phyloP scores from a whole-genome alignment of 64 coral and sea anemone genomes.

The Anthopleura sola region DNA sequence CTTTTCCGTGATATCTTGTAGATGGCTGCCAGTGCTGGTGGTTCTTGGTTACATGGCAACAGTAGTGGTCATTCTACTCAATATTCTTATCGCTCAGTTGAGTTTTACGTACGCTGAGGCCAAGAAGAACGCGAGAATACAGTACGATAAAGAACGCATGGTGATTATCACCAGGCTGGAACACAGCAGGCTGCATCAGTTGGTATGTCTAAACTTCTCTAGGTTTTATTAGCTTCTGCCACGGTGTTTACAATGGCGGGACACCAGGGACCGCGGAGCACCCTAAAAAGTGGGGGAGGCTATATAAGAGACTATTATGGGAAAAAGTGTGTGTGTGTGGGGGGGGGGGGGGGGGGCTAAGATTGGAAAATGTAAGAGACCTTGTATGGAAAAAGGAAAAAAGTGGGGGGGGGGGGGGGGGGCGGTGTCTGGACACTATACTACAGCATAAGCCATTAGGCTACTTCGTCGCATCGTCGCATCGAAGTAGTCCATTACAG shows the following conservation, averaged over 20 bases:
- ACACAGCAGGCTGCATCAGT: constrained; percentile 46
- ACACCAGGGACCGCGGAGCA: too few species aligned
- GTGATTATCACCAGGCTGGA: constrained; percentile 63
- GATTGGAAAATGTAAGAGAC: too few species aligned
- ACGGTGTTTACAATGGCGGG: neutral
- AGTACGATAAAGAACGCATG: constrained; percentile 68
- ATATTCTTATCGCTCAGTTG: constrained; percentile 61
- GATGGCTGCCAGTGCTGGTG: constrained; percentile 51
- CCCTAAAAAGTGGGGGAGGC: too few species aligned
- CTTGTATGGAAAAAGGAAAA: too few species aligned
- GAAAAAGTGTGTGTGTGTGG: too few species aligned
- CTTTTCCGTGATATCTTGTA: neutral
- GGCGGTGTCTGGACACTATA: too few species aligned
- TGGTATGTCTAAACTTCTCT: constrained; percentile 23
- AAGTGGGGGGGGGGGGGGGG: too few species aligned
- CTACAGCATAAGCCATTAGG: too few species aligned
- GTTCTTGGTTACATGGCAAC: constrained; percentile 48
- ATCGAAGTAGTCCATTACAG: too few species aligned
- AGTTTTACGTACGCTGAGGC: constrained; percentile 47
- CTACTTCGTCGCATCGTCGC: too few species aligned
- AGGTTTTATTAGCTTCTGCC: neutral
- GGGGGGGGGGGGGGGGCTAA: too few species aligned
- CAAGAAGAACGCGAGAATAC: constrained; percentile 49
- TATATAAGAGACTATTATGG: too few species aligned
- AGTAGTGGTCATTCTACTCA: constrained; percentile 53